These are phyloP conservation scores for Nymphalis urticae DNA, from an alignment of 2,888 invertebrate species.

Conservation along the genomic window DNA sequence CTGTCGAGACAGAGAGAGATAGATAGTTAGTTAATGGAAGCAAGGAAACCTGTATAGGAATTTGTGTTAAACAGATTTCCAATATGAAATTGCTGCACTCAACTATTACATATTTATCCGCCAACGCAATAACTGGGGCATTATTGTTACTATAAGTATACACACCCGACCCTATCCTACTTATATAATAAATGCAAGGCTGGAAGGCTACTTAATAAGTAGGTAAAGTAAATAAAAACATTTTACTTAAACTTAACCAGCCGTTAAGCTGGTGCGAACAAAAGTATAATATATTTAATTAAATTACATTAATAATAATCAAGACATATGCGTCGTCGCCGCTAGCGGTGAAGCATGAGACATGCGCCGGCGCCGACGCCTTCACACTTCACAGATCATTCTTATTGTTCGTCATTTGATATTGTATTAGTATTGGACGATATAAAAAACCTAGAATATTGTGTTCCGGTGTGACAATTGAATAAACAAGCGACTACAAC, in stretches of 20 bases:
- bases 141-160: too few relatives aligned
- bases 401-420: conserved; percentile 15
- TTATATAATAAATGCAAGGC: too few relatives aligned
- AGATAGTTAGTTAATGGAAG: too few relatives aligned
- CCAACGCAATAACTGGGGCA: neutral
- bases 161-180: too few relatives aligned
- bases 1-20: neutral
- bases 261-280: too few relatives aligned
- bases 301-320: neutral
- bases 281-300: neutral
- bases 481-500: neutral
- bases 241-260: too few relatives aligned
- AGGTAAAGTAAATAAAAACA: too few relatives aligned
- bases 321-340: neutral
- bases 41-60: too few relatives aligned
- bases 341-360: neutral
- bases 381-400: conserved; percentile 17
- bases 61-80: too few relatives aligned
- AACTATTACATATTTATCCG: too few relatives aligned
- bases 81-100: too few relatives aligned
- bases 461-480: neutral
- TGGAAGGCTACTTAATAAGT: too few relatives aligned
- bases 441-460: neutral
- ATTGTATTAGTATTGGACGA: neutral
- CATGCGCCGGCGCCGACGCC: conserved; percentile 8